Conservation (phyloP, 2,797 vertebrate genomes). For the Notamacropus eugenii region DNA sequence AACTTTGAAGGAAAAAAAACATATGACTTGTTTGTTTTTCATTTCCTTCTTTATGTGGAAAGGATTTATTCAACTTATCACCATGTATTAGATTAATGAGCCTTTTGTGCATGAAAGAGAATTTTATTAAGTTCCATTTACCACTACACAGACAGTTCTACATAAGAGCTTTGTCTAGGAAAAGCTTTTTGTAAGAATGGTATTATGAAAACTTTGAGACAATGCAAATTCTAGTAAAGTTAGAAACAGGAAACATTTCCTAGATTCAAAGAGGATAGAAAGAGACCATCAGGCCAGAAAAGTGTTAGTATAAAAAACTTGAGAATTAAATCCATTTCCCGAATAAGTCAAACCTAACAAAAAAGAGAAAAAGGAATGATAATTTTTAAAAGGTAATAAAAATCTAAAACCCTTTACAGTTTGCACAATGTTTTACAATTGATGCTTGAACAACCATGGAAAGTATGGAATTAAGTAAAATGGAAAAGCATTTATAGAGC, state of each 20-base stretch:
- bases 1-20: not conserved
- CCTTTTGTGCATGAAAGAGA: conserved; percentile 61
- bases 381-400: not conserved
- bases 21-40: conserved; percentile 36
- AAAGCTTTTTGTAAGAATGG: conserved; percentile 45
- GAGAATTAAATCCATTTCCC: not conserved
- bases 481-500: not conserved
- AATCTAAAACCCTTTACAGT: not conserved
- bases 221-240: conserved; percentile 12
- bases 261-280: not conserved
- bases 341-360: not conserved
- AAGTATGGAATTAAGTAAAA: not conserved
- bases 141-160: not conserved
- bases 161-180: conserved; percentile 50
- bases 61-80: conserved; percentile 28
- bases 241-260: not conserved
- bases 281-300: not conserved
- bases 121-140: conserved; percentile 60
- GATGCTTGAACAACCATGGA: not conserved
- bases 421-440: not conserved
- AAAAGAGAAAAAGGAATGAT: not conserved
- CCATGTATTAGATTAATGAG: conserved; percentile 34
- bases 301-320: conserved; percentile 20
- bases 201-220: conserved; percentile 49
- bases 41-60: conserved; percentile 35